These are phyloP conservation scores for Paracyclopina nana DNA, from an alignment of 1,140 invertebrate genomes.

Conservation along the genomic window DNA sequence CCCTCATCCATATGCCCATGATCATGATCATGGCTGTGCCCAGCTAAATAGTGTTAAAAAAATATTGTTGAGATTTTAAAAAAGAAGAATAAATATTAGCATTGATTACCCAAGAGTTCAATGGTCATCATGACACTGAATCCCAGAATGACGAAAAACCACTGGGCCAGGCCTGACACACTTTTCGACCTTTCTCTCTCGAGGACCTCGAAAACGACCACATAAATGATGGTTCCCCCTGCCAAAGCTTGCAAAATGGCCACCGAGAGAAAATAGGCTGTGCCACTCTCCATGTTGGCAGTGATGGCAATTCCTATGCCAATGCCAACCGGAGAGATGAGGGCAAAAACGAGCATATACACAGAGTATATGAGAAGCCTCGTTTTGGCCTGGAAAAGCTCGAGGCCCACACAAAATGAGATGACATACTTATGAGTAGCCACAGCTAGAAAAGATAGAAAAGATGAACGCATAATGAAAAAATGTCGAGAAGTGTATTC, in stretches of 20 bases:
- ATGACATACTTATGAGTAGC: conserved; percentile 51
- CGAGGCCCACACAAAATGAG: conserved; percentile 30
- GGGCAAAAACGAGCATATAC: conserved; percentile 52
- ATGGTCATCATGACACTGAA: conserved; percentile 36
- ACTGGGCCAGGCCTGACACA: conserved; percentile 40
- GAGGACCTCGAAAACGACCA: conserved; percentile 21
- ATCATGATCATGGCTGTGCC: no score
- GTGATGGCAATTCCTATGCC: conserved; percentile 40
- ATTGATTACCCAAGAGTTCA: conserved; percentile 5
- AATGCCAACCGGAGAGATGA: conserved; percentile 56
- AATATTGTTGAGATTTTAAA: background rate
- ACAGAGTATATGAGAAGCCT: conserved; percentile 29
- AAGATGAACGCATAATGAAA: background rate
- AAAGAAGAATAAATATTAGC: background rate
- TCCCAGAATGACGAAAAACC: conserved; percentile 34
- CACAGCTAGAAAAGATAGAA: conserved; percentile 18
- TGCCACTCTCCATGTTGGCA: conserved; percentile 19
- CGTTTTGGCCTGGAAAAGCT: conserved; percentile 25
- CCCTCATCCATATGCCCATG: no score
- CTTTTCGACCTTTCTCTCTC: conserved; percentile 26
- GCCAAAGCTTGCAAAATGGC: conserved; percentile 22
- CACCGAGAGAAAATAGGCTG: conserved; percentile 22
- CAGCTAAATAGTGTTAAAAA: no score
- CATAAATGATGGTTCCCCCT: conserved; percentile 20
- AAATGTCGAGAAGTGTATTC: background rate